Evolutionary conservation across 2,888 invertebrate species (phyloP), one percentile per base, ranked within the genome.

Genomic region (Griposia aprilina): DNA sequence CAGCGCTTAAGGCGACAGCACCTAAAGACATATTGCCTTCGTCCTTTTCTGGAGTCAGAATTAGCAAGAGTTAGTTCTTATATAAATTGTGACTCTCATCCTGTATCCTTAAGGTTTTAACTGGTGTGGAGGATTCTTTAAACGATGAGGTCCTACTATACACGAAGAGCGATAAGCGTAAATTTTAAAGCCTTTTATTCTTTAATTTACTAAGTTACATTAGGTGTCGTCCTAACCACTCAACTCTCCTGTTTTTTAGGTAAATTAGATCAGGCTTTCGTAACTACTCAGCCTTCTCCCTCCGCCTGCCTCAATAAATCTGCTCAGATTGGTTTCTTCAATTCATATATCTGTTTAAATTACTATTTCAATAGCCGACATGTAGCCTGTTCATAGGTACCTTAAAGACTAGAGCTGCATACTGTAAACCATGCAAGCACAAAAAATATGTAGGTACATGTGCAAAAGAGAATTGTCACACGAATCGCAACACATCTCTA

Each of bases 1-100:
- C 86, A 83, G 78, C 86, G 90, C 92, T 90, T 83, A 77, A 83
- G 92, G 93, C 92, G 91, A 91, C 90, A 91, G 88, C 89, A 87
- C 83, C 84, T 84, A 83, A 84, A 59, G 81, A 83, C 79, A 68
- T 82, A 59, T 77, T 68, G 80, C 75, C 82, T 84, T 88, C 76
- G 80, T 86, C 60, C 62, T 84, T 82, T 84, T 83, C 73, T 79
- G 20, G 66, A 79, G 26, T 68, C 55, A 68, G 63, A 81, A 85
- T 83, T 77, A 70, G 65, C 71, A 68, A 65, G 15, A 71, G 23
- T 0, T 20, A 4, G 2, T 23, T 57, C 11, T 48, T 48, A 57
- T 13, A 50, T 41, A 3, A 74, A 71, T 63, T 68, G 23, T 48
- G n/a, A 68, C 77, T 63, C 57, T 76, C 30, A 36, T n/a, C 0